Percentiles rank a stretch among this genome's conserved stretches.
These are phyloP conservation scores for Drosophila maculinotata DNA, from an alignment of 2,888 invertebrate species.

Conservation along the genomic window DNA sequence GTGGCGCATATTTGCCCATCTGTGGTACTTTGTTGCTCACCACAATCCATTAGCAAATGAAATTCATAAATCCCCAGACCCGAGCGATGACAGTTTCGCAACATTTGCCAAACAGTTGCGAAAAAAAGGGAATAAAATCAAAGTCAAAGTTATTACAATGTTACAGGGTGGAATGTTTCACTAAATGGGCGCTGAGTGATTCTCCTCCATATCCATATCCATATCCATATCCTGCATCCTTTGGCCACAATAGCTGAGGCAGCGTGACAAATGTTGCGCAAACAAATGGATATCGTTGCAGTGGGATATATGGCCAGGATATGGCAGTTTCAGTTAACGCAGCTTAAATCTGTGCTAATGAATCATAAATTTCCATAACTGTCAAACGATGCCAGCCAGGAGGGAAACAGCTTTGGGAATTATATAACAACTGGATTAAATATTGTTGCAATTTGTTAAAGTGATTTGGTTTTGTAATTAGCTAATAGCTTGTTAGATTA, in stretches of 20 bases:
- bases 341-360: conserved; percentile 56
- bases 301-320: conserved; percentile 26
- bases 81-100: conserved; percentile 56
- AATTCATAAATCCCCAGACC: conserved; percentile 72
- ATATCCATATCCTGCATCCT: conserved; percentile 39
- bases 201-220: conserved; percentile 37
- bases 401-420: conserved; percentile 16
- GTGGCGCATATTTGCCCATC: conserved; percentile 65
- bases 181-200: conserved; percentile 50
- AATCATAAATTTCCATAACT: conserved; percentile 79
- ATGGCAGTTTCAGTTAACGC: conserved; percentile 39
- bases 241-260: conserved; percentile 22
- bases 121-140: conserved; percentile 60
- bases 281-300: conserved; percentile 74
- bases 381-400: conserved; percentile 57
- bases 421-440: conserved; percentile 43
- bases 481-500: conserved; percentile 39
- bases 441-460: conserved; percentile 49
- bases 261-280: conserved; percentile 79
- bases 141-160: conserved; percentile 62
- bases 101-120: conserved; percentile 68
- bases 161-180: conserved; percentile 56
- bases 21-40: conserved; percentile 57
- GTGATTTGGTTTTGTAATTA: conserved; percentile 53
- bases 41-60: conserved; percentile 80